phyloP scores from a whole-genome alignment of 2,113 vertebrate genomes.

The Hemibates koningsi region DNA sequence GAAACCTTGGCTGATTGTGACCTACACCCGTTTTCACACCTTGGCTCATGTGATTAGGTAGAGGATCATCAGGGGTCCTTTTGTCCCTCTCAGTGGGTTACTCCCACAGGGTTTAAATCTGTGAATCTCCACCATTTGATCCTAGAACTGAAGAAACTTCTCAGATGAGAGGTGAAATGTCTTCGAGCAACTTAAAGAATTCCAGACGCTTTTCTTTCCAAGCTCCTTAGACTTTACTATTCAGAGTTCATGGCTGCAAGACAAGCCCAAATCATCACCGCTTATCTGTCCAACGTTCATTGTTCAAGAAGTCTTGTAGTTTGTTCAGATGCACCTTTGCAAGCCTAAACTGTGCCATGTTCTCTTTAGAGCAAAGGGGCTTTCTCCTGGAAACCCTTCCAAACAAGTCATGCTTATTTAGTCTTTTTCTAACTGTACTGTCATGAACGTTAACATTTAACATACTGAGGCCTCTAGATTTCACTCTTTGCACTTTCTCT shows the following conservation, averaged over 20 bases:
- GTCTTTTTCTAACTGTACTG: not conserved
- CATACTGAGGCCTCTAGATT: not conserved
- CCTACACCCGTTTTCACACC: not conserved
- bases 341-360: not conserved
- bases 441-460: not conserved
- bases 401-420: not conserved
- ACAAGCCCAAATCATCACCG: not conserved
- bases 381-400: not conserved
- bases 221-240: not conserved
- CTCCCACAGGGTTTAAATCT: not conserved
- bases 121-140: not conserved
- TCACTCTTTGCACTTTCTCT: not conserved
- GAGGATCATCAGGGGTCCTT: not conserved
- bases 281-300: not conserved
- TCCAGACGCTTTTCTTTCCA: not conserved
- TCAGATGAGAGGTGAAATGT: not conserved
- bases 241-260: not conserved
- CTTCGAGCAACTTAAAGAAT: not conserved
- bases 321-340: not conserved
- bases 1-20: not conserved
- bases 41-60: not conserved
- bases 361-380: not conserved
- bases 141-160: not conserved
- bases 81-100: not conserved
- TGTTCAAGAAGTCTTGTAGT: not conserved